Evolutionary conservation across 2,888 invertebrate genomes (phyloP).

Genomic region (Lasioglossum villosulum): DNA sequence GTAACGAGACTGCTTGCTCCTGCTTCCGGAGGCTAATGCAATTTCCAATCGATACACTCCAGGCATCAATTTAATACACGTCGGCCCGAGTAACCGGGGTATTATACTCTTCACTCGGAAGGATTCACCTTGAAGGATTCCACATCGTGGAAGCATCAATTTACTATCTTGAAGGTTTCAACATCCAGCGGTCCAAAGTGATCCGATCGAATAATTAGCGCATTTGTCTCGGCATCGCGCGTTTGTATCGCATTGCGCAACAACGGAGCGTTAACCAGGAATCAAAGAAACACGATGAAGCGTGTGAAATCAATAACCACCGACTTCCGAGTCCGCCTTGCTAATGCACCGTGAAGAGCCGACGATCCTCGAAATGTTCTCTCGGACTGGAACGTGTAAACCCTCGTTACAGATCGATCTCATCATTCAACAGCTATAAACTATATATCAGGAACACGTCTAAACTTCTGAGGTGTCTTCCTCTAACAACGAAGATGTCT

Average conservation of each 20-base stretch:
- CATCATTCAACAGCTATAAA: not conserved
- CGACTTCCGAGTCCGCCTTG: not conserved
- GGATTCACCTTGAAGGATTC: not conserved
- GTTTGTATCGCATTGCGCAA: not conserved
- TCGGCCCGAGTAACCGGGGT: not conserved
- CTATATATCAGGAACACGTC: not conserved
- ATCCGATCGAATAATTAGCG: not conserved
- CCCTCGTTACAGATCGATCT: not conserved
- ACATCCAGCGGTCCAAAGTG: not conserved
- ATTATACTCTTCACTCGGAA: not conserved
- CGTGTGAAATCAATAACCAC: conserved; percentile 24
- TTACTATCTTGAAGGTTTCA: not conserved
- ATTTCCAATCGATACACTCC: conserved; percentile 36
- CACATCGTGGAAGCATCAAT: not conserved
- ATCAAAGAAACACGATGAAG: not conserved
- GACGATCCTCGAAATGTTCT: not conserved
- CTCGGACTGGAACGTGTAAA: not conserved
- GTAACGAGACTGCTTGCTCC: conserved; percentile 2
- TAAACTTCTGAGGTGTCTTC: not conserved
- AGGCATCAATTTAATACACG: not conserved
- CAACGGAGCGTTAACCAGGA: not conserved
- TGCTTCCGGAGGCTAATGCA: not conserved
- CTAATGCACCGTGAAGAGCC: not conserved
- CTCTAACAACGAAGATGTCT: not conserved
- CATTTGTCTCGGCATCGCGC: no score